Conservation (phyloP, 2,797 vertebrate genomes). For the Serranus cabrilla region DNA sequence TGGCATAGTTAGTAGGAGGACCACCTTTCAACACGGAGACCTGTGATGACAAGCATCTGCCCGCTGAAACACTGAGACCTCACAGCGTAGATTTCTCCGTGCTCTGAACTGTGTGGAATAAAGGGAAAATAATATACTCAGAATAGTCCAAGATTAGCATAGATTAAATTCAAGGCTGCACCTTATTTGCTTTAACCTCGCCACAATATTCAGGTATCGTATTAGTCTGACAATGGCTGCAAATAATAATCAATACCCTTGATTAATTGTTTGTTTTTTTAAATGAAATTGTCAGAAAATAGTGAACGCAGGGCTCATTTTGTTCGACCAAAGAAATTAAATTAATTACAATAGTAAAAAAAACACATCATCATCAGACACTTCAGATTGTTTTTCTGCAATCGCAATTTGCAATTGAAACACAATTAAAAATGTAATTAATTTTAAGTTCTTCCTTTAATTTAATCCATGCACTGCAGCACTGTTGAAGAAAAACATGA, state of each 20-base stretch:
- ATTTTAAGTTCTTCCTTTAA: too few relatives aligned
- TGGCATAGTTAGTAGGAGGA: slow-evolving; percentile 7
- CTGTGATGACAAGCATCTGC: slow-evolving; percentile 13
- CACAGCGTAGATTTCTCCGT: background rate
- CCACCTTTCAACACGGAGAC: slow-evolving; percentile 13
- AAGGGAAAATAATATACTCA: background rate
- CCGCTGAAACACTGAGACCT: background rate
- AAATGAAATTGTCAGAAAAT: too few relatives aligned
- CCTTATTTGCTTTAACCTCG: background rate
- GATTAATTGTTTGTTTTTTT: background rate
- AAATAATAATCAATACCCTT: too few relatives aligned
- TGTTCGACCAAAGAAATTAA: background rate
- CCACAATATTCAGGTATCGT: too few relatives aligned
- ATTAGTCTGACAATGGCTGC: too few relatives aligned
- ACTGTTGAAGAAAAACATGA: too few relatives aligned
- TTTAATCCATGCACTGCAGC: background rate
- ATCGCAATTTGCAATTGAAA: too few relatives aligned
- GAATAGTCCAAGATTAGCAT: background rate
- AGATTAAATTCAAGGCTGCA: background rate
- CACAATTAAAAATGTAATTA: too few relatives aligned
- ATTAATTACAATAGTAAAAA: background rate
- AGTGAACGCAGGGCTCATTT: too few relatives aligned
- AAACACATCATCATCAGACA: background rate
- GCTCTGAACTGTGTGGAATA: background rate
- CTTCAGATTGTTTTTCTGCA: too few relatives aligned